These are phyloP conservation scores for Drosophila cardini DNA, from an alignment of 1,140 invertebrate genomes.

Conservation along the genomic window DNA sequence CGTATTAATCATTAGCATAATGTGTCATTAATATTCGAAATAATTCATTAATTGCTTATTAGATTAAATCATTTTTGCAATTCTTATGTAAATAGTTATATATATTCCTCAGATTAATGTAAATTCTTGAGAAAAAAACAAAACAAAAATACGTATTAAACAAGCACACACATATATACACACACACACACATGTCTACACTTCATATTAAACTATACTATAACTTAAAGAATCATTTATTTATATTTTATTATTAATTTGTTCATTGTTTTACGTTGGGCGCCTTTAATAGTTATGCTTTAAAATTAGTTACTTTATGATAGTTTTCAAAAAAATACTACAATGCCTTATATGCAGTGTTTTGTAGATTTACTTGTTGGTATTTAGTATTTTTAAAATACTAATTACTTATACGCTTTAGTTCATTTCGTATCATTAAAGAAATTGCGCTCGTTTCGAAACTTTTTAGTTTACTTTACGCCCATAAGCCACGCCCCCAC, in stretches of 20 bases:
- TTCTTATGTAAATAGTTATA: constrained; percentile 15
- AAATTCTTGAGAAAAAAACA: constrained; percentile 23
- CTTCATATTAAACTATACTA: constrained; percentile 12
- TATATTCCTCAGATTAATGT: constrained; percentile 27
- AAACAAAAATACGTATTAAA: constrained; percentile 12
- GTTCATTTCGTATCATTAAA: no score
- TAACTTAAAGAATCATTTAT: constrained; percentile 3
- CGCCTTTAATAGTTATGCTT: not conserved
- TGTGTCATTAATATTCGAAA: not conserved
- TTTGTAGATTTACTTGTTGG: not conserved
- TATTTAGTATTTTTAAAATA: not conserved
- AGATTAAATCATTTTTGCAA: constrained; percentile 36
- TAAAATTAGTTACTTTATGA: not conserved
- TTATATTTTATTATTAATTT: not conserved
- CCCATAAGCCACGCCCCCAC: not conserved
- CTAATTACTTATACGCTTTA: not conserved
- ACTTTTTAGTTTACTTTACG: not conserved
- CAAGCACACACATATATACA: constrained; percentile 12
- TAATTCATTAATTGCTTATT: constrained; percentile 22
- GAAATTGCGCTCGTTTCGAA: not conserved
- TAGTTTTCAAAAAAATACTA: not conserved
- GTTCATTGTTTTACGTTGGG: not conserved
- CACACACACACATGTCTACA: constrained; percentile 5
- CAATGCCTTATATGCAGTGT: not conserved
- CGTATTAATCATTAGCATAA: not conserved